Evolutionary conservation across 2,797 vertebrate genomes (phyloP).

Genomic region (Intellagama lesueurii): DNA sequence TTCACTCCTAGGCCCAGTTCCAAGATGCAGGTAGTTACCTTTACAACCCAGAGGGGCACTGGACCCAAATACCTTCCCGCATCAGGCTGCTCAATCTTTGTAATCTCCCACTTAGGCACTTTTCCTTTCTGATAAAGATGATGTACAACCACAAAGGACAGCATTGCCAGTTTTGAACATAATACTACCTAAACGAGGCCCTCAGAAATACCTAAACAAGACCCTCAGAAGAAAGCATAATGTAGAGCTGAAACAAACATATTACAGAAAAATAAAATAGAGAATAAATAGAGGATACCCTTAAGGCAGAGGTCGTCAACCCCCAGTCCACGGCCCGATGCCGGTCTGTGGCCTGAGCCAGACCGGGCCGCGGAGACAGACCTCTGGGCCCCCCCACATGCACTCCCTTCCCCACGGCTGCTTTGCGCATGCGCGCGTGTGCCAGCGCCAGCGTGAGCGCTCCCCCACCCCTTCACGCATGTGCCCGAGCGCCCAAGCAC

Average conservation of each 20-base stretch:
- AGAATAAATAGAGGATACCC: no score
- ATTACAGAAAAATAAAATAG: not conserved
- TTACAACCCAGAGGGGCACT: not conserved
- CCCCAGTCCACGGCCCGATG: no score
- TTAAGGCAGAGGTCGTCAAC: no score
- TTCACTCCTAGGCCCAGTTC: not conserved
- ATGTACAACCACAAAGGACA: no score
- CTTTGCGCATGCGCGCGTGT: no score
- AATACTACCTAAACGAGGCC: not conserved
- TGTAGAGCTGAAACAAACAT: constrained; percentile 24
- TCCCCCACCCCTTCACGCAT: no score
- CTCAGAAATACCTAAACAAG: not conserved
- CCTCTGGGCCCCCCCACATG: no score
- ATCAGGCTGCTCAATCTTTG: not conserved
- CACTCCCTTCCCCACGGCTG: no score
- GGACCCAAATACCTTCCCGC: not conserved
- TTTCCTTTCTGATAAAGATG: not conserved
- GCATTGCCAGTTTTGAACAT: not conserved
- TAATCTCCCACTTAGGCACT: not conserved
- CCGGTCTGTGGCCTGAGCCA: no score
- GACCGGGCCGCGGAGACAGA: no score
- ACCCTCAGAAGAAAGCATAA: not conserved
- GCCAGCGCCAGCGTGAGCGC: no score
- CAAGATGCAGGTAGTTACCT: not conserved
- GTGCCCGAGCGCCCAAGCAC: no score